Conservation (phyloP, 2,888 invertebrate genomes). For the Proisotoma minuta region DNA sequence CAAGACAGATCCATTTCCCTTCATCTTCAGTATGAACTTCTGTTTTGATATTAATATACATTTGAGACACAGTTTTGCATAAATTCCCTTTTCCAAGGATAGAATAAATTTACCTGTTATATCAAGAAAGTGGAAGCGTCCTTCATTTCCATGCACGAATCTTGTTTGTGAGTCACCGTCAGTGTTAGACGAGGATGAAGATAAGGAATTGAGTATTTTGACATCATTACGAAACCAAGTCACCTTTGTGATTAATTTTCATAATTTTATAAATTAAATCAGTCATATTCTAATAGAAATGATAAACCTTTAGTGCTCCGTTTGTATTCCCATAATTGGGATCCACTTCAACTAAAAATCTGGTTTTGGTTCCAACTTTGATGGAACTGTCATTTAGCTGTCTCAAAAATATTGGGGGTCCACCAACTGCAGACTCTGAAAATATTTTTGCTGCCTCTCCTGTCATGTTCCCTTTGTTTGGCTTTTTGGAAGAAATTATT, state of each 20-base stretch:
- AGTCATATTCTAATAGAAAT: background rate
- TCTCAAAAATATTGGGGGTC: slow-evolving; percentile 69
- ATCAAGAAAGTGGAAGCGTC: slow-evolving; percentile 80
- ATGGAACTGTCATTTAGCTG: slow-evolving; percentile 79
- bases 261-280: background rate
- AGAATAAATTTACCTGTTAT: too few relatives aligned
- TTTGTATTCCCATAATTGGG: slow-evolving; percentile 52
- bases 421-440: slow-evolving; percentile 9
- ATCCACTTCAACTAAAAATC: slow-evolving; percentile 77
- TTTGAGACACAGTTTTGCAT: too few relatives aligned
- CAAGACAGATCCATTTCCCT: slow-evolving; percentile 79
- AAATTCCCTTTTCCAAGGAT: too few relatives aligned
- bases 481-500: background rate
- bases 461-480: slow-evolving; percentile 3
- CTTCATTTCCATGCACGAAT: slow-evolving; percentile 61
- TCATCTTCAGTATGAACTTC: slow-evolving; percentile 71
- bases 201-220: slow-evolving; percentile 58
- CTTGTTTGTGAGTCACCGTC: slow-evolving; percentile 59
- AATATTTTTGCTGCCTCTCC: background rate
- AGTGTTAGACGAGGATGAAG: background rate
- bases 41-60: too few relatives aligned
- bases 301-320: slow-evolving; percentile 4
- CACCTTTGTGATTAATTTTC: slow-evolving; percentile 66
- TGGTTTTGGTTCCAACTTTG: slow-evolving; percentile 81
- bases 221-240: slow-evolving; percentile 83